A percentile compares a stretch with the other conserved stretches of the same genome.
Conservation (phyloP, 1,140 invertebrate species). For the Drosophila persimilis region DNA sequence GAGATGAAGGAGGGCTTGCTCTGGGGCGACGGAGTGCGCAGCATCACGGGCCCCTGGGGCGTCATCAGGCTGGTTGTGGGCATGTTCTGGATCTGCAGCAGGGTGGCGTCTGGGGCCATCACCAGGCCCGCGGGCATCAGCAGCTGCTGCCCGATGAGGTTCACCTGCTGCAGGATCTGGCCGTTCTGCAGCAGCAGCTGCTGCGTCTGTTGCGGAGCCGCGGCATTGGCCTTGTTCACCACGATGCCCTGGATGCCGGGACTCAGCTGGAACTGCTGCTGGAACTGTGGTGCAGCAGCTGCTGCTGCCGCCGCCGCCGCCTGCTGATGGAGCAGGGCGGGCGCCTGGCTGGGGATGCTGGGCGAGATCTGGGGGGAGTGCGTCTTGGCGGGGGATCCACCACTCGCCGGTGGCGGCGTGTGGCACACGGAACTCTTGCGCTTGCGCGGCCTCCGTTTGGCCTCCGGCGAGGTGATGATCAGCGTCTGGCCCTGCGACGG, state of each 20-base stretch:
- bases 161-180: slow-evolving; percentile 88
- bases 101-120: slow-evolving; percentile 88
- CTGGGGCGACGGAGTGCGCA: slow-evolving; percentile 88
- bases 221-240: slow-evolving; percentile 86
- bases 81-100: slow-evolving; percentile 91
- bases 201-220: slow-evolving; percentile 87
- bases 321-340: slow-evolving; percentile 67
- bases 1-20: slow-evolving; percentile 91
- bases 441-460: slow-evolving; percentile 51
- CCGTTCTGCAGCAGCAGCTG: slow-evolving; percentile 87
- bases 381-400: slow-evolving; percentile 53
- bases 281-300: slow-evolving; percentile 83
- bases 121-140: slow-evolving; percentile 91
- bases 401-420: slow-evolving; percentile 51
- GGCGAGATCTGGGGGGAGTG: slow-evolving; percentile 80
- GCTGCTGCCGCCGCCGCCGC: slow-evolving; percentile 41
- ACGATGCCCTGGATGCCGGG: slow-evolving; percentile 84
- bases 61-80: slow-evolving; percentile 82
- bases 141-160: slow-evolving; percentile 92
- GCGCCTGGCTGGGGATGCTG: slow-evolving; percentile 78
- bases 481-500: slow-evolving; percentile 36
- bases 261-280: slow-evolving; percentile 87
- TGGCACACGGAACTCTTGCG: slow-evolving; percentile 58
- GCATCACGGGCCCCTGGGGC: slow-evolving; percentile 87
- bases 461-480: slow-evolving; percentile 86